phyloP scores from a whole-genome alignment of 2,113 vertebrate genomes.

The Octodon degus region DNA sequence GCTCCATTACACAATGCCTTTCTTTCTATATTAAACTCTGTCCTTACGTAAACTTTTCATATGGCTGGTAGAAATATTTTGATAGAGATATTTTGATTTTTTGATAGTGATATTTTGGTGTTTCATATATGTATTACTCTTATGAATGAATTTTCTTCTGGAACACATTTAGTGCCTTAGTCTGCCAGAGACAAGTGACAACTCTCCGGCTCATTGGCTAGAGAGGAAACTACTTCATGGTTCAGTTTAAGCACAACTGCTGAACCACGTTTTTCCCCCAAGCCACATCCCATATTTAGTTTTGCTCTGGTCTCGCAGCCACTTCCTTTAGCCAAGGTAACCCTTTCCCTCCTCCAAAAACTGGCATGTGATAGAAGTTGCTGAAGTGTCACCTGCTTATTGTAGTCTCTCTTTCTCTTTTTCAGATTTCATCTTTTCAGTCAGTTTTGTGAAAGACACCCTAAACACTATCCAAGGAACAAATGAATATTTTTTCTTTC shows the following conservation, averaged over 20 bases:
- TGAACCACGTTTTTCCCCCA: background rate
- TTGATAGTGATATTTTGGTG: background rate
- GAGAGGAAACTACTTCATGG: background rate
- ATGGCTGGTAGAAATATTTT: background rate
- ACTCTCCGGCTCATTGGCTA: background rate
- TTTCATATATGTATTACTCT: background rate
- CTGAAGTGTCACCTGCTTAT: background rate
- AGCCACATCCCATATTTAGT: background rate
- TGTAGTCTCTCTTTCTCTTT: background rate
- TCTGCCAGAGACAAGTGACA: conserved; percentile 54
- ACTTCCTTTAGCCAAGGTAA: background rate
- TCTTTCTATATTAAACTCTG: background rate
- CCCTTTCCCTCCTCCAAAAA: background rate
- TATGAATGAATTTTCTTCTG: background rate
- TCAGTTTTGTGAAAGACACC: conserved; percentile 5
- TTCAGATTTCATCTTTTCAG: conserved; percentile 66
- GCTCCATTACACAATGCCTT: background rate
- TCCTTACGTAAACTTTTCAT: background rate
- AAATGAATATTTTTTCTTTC: conserved; percentile 71
- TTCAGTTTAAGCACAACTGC: background rate
- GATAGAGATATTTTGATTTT: background rate
- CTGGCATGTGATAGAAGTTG: background rate
- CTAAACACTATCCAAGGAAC: background rate
- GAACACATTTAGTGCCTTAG: background rate
- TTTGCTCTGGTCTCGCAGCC: background rate